Evolutionary conservation across 2,888 invertebrate species (phyloP).

Genomic region (Andrena bicolor): DNA sequence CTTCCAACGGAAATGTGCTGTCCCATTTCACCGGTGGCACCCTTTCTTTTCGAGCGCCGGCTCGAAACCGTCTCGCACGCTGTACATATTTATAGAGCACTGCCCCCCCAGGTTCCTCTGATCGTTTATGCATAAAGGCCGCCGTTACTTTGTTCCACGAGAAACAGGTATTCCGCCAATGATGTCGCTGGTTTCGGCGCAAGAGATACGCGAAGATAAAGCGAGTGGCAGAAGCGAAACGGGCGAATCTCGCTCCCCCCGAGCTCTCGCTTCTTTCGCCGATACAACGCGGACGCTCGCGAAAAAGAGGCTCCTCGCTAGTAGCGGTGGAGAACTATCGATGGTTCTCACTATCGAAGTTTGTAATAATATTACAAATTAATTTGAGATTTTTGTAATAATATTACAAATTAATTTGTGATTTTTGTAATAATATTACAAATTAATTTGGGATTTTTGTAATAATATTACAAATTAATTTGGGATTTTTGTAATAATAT

Average conservation of each 20-base stretch:
- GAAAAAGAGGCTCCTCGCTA: not conserved
- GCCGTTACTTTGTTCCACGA: constrained; percentile 39
- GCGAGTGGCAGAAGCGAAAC: constrained; percentile 3
- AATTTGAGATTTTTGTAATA: too few relatives aligned
- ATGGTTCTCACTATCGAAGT: too few relatives aligned
- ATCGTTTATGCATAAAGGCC: constrained; percentile 56
- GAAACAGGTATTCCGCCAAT: constrained; percentile 47
- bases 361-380: too few relatives aligned
- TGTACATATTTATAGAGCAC: constrained; percentile 50
- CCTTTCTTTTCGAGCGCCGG: constrained; percentile 15
- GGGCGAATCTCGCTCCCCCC: not conserved
- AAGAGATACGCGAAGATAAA: constrained; percentile 22
- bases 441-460: too few relatives aligned
- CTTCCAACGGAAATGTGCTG: constrained; percentile 33
- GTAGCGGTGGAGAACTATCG: too few relatives aligned
- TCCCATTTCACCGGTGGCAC: constrained; percentile 37
- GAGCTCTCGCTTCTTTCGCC: constrained; percentile 4
- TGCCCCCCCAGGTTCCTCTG: constrained; percentile 35
- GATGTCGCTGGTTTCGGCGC: constrained; percentile 31
- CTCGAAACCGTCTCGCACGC: constrained; percentile 40
- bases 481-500: too few relatives aligned
- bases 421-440: too few relatives aligned
- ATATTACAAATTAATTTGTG: too few relatives aligned
- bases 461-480: too few relatives aligned
- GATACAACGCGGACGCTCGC: not conserved